A percentile compares a stretch with the other conserved stretches of the same genome.
These are phyloP conservation scores for Drosophila punjabiensis DNA, from an alignment of 1,140 invertebrate species.

Conservation along the genomic window DNA sequence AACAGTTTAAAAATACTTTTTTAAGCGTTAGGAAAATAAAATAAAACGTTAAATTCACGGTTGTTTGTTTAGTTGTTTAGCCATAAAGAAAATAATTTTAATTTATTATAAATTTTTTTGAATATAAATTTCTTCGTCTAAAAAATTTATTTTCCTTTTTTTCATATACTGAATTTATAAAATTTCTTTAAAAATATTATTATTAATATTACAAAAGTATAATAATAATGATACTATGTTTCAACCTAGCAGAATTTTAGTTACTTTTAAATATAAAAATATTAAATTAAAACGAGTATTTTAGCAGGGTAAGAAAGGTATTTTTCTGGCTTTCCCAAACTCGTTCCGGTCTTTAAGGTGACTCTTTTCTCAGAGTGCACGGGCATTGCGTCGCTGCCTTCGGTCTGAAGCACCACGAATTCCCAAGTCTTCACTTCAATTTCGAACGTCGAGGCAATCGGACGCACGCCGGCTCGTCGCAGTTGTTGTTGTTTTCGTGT, in stretches of 20 bases:
- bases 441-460: conserved; percentile 48
- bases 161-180: too few species aligned
- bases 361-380: conserved; percentile 21
- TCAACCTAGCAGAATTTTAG: not conserved
- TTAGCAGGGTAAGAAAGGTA: not conserved
- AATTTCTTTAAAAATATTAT: not conserved
- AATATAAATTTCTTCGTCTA: too few species aligned
- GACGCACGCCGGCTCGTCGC: conserved; percentile 49
- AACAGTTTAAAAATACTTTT: too few species aligned
- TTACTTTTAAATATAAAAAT: not conserved
- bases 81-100: too few species aligned
- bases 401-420: conserved; percentile 17
- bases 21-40: too few species aligned
- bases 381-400: conserved; percentile 11
- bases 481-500: conserved; percentile 16
- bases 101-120: too few species aligned
- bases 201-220: not conserved
- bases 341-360: not conserved
- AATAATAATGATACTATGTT: too few species aligned
- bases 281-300: not conserved
- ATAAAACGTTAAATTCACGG: too few species aligned
- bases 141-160: too few species aligned
- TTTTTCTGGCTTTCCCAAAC: not conserved
- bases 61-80: too few species aligned
- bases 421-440: conserved; percentile 49